Conservation (phyloP, 2,797 vertebrate genomes). For the Pangasius djambal region DNA sequence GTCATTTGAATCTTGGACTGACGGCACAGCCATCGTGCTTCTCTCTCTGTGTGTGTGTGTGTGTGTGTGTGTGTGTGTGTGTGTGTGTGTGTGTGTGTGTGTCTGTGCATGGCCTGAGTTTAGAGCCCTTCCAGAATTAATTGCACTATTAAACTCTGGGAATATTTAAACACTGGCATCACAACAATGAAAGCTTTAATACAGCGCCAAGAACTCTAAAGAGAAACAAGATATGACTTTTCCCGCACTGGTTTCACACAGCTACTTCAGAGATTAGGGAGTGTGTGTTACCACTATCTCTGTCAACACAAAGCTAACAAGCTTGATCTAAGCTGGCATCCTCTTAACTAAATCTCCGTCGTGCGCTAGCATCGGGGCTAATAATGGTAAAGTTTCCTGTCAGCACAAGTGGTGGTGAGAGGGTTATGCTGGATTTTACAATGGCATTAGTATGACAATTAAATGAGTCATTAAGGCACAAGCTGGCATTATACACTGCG, state of each 20-base stretch:
- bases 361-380: constrained; percentile 55
- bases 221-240: constrained; percentile 30
- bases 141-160: background rate
- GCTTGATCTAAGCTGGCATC: constrained; percentile 73
- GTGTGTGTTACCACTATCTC: constrained; percentile 40
- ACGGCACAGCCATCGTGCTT: background rate
- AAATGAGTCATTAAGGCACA: background rate
- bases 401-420: constrained; percentile 4
- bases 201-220: constrained; percentile 13
- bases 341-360: constrained; percentile 65
- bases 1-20: background rate
- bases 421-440: constrained; percentile 35
- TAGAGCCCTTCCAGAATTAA: background rate
- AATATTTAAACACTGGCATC: constrained; percentile 33
- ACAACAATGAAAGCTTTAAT: constrained; percentile 17
- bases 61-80: constrained; percentile 1
- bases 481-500: background rate
- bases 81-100: constrained; percentile 24
- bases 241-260: constrained; percentile 23
- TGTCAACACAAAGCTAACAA: constrained; percentile 68
- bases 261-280: constrained; percentile 16
- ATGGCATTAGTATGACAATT: constrained; percentile 21
- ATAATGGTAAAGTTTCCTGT: constrained; percentile 55
- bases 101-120: background rate
- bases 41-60: constrained; percentile 15